Evolutionary conservation across 1,140 invertebrate species (phyloP), one percentile per base, ranked within the genome.

Genomic region (Antheraea pernyi): DNA sequence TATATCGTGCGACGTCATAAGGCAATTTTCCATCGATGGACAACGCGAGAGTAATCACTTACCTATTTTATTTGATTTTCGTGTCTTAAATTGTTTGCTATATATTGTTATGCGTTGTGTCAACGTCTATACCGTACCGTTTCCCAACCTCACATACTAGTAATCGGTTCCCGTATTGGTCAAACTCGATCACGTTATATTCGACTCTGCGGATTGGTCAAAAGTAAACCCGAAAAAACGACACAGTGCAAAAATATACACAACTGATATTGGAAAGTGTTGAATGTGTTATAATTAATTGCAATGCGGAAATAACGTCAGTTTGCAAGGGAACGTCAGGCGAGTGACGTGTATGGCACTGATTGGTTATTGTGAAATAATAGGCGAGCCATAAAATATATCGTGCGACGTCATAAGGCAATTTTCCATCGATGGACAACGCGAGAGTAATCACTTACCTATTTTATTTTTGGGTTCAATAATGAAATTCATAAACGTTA

Each of bases 281-380:
- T 60, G 19, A 79, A 77, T 70, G 8, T 63, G 19, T 13, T 18
- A 48, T 70, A 76, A 67, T 73, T 75, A 79, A 76, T 67, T 39
- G 42, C 18, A 75, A 39, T 53, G 48, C 59, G 62, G 58, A 10
- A 7, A 36, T 37, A 37, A 63, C 37, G 61, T 63, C 61, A 63
- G 61, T 36, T 63, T 37, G 37, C 30, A 37, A 72, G 81, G 83
- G 85, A 74, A 84, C 82, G 86, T 85, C 84, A 88, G 79, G 81
- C 81, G 75, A 83, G 81, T 86, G 87, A 87, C 85, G 81, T 84
- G 85, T 83, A 80, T 85, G 83, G 75, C 82, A 84, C 80, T 87
- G 88, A 91, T 91, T 91, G 86, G 86, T 91, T 91, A 91, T 91
- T 89, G 86, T 88, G 79, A 87, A 90, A 88, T 86, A 90, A 85